These are phyloP conservation scores for Hermetia illucens DNA, from an alignment of 1,140 invertebrate species.

Conservation along the genomic window DNA sequence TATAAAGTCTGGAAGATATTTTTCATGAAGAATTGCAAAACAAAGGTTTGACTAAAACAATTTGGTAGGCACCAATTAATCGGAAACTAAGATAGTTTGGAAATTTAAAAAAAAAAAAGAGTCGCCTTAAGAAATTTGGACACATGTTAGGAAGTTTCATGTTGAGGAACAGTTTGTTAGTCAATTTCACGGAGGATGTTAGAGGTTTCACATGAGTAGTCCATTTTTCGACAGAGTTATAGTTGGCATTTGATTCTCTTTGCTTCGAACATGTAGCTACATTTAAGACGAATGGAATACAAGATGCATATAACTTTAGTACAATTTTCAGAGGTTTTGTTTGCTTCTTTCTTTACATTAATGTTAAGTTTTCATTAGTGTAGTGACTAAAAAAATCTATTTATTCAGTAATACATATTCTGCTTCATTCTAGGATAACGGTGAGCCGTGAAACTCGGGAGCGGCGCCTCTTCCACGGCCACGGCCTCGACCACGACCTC, in stretches of 20 bases:
- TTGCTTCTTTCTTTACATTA: too few species aligned
- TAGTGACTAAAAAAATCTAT: not conserved
- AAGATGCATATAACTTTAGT: too few species aligned
- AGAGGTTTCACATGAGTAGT: too few species aligned
- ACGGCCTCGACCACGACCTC: conserved; percentile 47
- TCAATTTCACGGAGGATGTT: not conserved
- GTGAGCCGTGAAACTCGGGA: conserved; percentile 4
- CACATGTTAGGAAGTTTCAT: not conserved
- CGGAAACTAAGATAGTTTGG: too few species aligned
- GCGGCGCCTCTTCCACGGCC: conserved; percentile 26
- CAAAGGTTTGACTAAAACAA: not conserved
- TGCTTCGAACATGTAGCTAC: too few species aligned
- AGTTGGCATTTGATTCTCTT: too few species aligned
- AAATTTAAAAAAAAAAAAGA: not conserved
- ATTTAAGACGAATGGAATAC: too few species aligned
- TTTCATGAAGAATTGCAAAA: not conserved
- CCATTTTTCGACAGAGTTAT: too few species aligned
- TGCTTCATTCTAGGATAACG: conserved; percentile 4
- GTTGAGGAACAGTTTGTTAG: not conserved
- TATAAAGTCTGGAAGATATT: not conserved
- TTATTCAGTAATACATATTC: too few species aligned
- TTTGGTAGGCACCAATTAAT: too few species aligned
- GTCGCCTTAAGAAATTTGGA: not conserved
- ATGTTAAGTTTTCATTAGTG: not conserved
- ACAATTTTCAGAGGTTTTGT: not conserved